phyloP scores from a whole-genome alignment of 2,797 vertebrate species.

The Nyctalus aviator region DNA sequence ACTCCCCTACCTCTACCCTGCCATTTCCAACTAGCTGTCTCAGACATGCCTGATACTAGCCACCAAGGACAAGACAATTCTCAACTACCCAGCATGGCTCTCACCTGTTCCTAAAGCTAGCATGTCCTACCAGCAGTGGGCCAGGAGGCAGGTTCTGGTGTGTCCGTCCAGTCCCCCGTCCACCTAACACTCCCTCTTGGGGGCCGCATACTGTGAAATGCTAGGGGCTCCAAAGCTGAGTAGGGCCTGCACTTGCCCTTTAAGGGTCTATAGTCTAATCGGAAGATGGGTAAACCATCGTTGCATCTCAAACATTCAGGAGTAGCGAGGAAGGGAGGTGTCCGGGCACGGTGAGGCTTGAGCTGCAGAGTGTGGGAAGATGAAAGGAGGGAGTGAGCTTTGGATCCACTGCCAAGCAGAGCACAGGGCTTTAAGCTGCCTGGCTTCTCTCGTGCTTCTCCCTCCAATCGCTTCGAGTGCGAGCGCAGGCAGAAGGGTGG shows the following conservation, averaged over 20 bases:
- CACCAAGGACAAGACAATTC: neutral
- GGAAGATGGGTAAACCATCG: neutral
- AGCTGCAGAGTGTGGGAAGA: slow-evolving; percentile 33
- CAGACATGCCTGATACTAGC: neutral
- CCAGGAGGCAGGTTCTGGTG: neutral
- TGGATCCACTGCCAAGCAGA: neutral
- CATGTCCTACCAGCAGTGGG: neutral
- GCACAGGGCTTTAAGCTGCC: neutral
- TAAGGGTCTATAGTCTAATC: neutral
- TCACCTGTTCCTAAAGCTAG: neutral
- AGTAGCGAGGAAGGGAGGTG: neutral
- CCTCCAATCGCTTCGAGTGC: neutral
- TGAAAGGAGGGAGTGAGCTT: slow-evolving; percentile 31
- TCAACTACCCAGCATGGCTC: neutral
- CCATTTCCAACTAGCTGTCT: neutral
- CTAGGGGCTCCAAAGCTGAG: neutral
- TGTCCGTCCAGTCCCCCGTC: neutral
- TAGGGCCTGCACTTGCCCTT: neutral
- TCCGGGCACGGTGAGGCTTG: slow-evolving; percentile 62
- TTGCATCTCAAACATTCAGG: neutral
- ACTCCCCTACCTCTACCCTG: neutral
- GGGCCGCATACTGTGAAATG: neutral
- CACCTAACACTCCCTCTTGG: neutral
- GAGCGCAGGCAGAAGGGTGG: neutral
- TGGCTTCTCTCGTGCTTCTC: neutral